Base-by-base conservation (phyloP, 2,797 vertebrate species). In the Synanceia verrucosa region DNA sequence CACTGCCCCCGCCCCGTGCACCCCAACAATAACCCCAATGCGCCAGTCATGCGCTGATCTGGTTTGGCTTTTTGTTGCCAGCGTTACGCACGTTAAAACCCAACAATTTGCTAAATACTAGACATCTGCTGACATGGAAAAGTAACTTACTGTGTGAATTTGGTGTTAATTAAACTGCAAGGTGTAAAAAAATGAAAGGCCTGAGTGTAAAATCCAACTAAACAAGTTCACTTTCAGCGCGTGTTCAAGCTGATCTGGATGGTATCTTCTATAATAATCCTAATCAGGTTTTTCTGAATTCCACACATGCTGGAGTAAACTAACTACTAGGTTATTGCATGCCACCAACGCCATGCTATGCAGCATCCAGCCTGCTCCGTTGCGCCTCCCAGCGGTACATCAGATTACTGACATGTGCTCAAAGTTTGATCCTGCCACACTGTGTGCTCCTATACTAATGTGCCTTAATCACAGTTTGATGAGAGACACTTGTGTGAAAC, bases 361-460 rank as follows among this genome's bases (percentile, higher is more conserved):
- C 84, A 84, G 83, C 83, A 85, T 73, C 66, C 79, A 76, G 67
- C 78, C 81, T 47, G 61, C 47, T 48, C 47, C 56, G 21, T 60
- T 62, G 88, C 89, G 91, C 92, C 91, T 85, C 85, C 92, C 28
- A 86, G 91, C 81, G 93, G 68, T 71, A 28, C 65, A 65, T 39
- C 57, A 51, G 12, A 64, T 47, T 48, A 19, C 56, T 66, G 46
- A 60, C 41, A 61, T 66, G 63, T 9, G 21, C 23, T 41, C 29
- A 34, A 47, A 34, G 24, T 55, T 14, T 39, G 0, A 28, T 29
- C 9, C 16, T 67, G 52, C 53, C 37, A 58, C 6, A 23, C 36
- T n/a, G 24, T 83, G 59, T 73, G 56, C 18, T 58, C 53, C 48
- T 70, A 34, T 44, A 36, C 48, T 76, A 41, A 62, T n/a, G 68